These are phyloP conservation scores for Columba livia DNA, from an alignment of 2,113 vertebrate species.

Conservation along the genomic window DNA sequence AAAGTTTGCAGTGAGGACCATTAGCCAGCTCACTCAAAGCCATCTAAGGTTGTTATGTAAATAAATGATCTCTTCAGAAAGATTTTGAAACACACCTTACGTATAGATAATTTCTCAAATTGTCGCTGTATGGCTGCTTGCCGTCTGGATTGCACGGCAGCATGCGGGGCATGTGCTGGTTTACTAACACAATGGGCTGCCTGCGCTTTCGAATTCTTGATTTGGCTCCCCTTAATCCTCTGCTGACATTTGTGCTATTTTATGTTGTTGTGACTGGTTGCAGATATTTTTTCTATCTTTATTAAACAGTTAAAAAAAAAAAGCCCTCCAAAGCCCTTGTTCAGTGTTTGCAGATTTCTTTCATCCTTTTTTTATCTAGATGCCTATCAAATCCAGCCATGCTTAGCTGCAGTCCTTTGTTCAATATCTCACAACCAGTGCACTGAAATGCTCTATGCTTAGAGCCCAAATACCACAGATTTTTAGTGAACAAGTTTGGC, in stretches of 20 bases:
- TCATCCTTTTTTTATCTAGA: slow-evolving; percentile 3
- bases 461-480: not conserved
- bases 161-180: not conserved
- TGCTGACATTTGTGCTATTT: slow-evolving; percentile 29
- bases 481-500: not conserved
- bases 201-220: not conserved
- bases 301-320: slow-evolving; percentile 18
- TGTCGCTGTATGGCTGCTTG: not conserved
- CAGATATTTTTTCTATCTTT: slow-evolving; percentile 27
- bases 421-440: not conserved
- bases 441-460: not conserved
- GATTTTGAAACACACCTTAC: not conserved
- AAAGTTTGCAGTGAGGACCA: not conserved
- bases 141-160: not conserved
- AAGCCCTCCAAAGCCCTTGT: not conserved
- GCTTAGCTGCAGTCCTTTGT: slow-evolving; percentile 60
- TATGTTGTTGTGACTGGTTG: slow-evolving; percentile 16
- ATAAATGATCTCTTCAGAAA: not conserved
- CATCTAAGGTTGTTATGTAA: not conserved
- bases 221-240: slow-evolving; percentile 24
- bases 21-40: not conserved
- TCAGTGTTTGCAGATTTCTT: slow-evolving; percentile 52
- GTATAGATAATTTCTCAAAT: not conserved
- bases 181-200: not conserved
- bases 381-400: slow-evolving; percentile 43